Base-by-base conservation (phyloP, 2,888 invertebrate species). In the Nowickia ferox region DNA sequence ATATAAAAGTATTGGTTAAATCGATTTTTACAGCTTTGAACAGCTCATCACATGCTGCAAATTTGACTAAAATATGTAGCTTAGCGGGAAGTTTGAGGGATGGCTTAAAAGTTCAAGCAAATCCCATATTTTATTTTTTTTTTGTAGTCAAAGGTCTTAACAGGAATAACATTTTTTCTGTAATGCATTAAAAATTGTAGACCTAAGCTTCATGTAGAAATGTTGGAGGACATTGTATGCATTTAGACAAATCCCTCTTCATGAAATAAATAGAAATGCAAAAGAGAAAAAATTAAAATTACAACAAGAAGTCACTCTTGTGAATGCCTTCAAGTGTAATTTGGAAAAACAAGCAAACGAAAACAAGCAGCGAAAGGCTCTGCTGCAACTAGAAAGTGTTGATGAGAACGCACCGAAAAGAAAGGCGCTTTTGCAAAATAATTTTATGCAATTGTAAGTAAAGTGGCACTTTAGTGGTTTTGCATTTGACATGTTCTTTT, bases 401-500 rank as follows among this genome's bases (percentile, higher is more conserved):
- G 63, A 53, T 42, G 66, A 53, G 59, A 13, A n/a, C 1, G 15
- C 10, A 40, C 2, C 9, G 2, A 78, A 11, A 71, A 42, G 40
- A 42, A 48, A 76, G 40, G 69, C 59, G 51, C 44, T 57, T 78
- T 51, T 40, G 17, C 11, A 71, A 42, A 71, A 84, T 59, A 84
- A 76, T 76, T 77, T 66, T 48, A 74, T 71, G 81, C 77, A 68
- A 77, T 68, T 78, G 61, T 63, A 55, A 57, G 42, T 81, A 72
- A 81, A 85, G 84, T 81, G 84, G 77, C 84, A 81, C 77, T 85
- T 81, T 77, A 74, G 65, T 74, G 77, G 74, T 40, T 68, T 53
- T 78, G 68, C 74, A 81, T 77, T 85, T 81, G 84, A 85, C 76
- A 80, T 77, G n/a, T n/a, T n/a, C n/a, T n/a, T n/a, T 71, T 61